phyloP scores from a whole-genome alignment of 1,140 invertebrate genomes.

The Leucophenga varia region DNA sequence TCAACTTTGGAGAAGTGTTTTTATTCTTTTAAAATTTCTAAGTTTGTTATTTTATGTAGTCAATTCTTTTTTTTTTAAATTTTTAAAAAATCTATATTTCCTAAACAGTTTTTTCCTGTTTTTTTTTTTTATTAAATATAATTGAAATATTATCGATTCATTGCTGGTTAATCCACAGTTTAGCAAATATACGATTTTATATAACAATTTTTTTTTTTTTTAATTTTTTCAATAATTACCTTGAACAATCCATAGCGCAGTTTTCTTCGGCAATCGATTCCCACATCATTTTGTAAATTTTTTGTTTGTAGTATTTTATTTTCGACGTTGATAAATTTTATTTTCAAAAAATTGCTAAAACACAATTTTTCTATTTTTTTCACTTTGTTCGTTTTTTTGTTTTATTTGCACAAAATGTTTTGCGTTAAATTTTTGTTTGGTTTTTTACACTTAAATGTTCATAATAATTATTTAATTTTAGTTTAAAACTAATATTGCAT shows the following conservation, averaged over 20 bases:
- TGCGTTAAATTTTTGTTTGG: slow-evolving; percentile 4
- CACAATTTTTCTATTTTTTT: slow-evolving; percentile 39
- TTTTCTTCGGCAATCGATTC: slow-evolving; percentile 47
- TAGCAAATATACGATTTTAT: slow-evolving; percentile 6
- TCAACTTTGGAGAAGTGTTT: not conserved
- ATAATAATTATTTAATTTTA: slow-evolving; percentile 10
- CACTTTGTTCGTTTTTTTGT: slow-evolving; percentile 22
- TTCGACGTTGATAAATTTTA: slow-evolving; percentile 12
- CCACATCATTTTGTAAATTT: slow-evolving; percentile 46
- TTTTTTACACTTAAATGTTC: slow-evolving; percentile 25
- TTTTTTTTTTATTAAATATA: no score
- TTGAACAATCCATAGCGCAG: slow-evolving; percentile 49
- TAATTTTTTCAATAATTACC: slow-evolving; percentile 39
- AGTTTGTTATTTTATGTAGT: slow-evolving; percentile 7
- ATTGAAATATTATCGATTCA: no score
- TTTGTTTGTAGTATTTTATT: slow-evolving; percentile 11
- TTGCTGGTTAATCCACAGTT: slow-evolving; percentile 6
- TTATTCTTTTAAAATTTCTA: slow-evolving; percentile 9
- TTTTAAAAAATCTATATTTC: no score
- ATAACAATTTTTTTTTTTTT: slow-evolving; percentile 18
- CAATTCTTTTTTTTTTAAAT: no score
- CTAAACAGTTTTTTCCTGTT: no score
- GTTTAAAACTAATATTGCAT: slow-evolving; percentile 44
- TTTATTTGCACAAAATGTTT: slow-evolving; percentile 8
- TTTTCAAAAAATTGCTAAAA: slow-evolving; percentile 46